Evolutionary conservation across 2,113 vertebrate species (phyloP).

Genomic region (Phrynosoma platyrhinos): DNA sequence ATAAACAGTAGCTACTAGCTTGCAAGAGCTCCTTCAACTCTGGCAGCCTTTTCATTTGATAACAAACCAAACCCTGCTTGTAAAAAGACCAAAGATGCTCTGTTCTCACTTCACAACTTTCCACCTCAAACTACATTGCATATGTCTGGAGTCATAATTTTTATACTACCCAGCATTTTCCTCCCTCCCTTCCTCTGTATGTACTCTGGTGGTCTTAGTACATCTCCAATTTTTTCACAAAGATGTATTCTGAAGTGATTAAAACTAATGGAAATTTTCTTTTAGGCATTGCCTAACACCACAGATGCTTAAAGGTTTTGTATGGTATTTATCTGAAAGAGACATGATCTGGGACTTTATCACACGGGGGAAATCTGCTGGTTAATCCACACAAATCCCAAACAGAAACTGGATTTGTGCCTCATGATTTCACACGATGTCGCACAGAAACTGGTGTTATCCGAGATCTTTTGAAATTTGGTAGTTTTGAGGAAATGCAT

Average conservation of each 20-base stretch:
- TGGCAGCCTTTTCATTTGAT: slow-evolving; percentile 69
- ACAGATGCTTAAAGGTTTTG: background rate
- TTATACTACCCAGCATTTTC: slow-evolving; percentile 12
- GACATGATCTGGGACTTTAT: too few relatives aligned
- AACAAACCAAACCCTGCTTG: slow-evolving; percentile 63
- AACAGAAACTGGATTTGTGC: too few relatives aligned
- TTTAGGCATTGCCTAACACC: background rate
- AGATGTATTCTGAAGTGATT: background rate
- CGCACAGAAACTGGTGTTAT: too few relatives aligned
- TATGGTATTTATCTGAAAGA: background rate
- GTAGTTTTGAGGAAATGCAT: too few relatives aligned
- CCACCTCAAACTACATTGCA: slow-evolving; percentile 19
- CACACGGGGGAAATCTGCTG: too few relatives aligned
- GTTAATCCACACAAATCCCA: too few relatives aligned
- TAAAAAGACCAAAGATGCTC: slow-evolving; percentile 66
- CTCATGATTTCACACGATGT: too few relatives aligned
- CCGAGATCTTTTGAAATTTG: too few relatives aligned
- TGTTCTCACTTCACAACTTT: slow-evolving; percentile 48
- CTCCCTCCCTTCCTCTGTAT: background rate
- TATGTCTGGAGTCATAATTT: slow-evolving; percentile 37
- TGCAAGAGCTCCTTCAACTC: slow-evolving; percentile 57
- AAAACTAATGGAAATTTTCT: background rate
- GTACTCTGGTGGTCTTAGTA: background rate
- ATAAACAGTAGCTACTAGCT: slow-evolving; percentile 60
- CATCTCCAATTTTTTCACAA: slow-evolving; percentile 7